Evolutionary conservation across 92 coral and sea anemone genomes (phyloP).

Genomic region (Montipora capitata): DNA sequence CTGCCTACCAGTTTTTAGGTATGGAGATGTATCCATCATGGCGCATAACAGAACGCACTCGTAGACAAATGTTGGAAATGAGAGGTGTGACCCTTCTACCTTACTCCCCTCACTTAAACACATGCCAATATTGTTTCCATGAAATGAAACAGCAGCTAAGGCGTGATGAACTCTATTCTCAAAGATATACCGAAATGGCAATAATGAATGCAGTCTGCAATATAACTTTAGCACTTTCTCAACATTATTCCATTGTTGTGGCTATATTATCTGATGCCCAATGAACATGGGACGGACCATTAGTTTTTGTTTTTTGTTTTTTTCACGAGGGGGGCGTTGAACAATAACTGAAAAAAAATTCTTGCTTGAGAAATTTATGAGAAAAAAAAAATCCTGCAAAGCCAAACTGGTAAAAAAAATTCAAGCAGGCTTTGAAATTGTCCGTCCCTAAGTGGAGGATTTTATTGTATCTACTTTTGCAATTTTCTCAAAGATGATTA

Average conservation of each 20-base stretch:
- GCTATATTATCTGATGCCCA: slow-evolving; percentile 2
- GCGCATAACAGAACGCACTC: slow-evolving; percentile 32
- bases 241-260: slow-evolving; percentile 58
- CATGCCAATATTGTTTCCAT: slow-evolving; percentile 75
- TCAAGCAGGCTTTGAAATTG: too few relatives aligned
- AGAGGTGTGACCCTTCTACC: slow-evolving; percentile 48
- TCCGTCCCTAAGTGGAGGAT: too few relatives aligned
- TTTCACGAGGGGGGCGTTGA: too few relatives aligned
- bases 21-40: slow-evolving; percentile 67
- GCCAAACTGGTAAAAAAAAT: too few relatives aligned
- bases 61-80: slow-evolving; percentile 50
- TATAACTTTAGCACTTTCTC: slow-evolving; percentile 38
- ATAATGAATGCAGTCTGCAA: slow-evolving; percentile 55
- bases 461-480: too few relatives aligned
- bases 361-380: too few relatives aligned
- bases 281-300: too few relatives aligned
- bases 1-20: slow-evolving; percentile 43
- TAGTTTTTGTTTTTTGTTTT: too few relatives aligned
- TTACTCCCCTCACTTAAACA: slow-evolving; percentile 56
- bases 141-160: slow-evolving; percentile 52
- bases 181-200: slow-evolving; percentile 48
- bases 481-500: too few relatives aligned
- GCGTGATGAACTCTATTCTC: not conserved
- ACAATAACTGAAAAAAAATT: too few relatives aligned
- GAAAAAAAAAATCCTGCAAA: too few relatives aligned